Conservation (phyloP, 2,888 invertebrate species). For the Liodrosophila aerea region DNA sequence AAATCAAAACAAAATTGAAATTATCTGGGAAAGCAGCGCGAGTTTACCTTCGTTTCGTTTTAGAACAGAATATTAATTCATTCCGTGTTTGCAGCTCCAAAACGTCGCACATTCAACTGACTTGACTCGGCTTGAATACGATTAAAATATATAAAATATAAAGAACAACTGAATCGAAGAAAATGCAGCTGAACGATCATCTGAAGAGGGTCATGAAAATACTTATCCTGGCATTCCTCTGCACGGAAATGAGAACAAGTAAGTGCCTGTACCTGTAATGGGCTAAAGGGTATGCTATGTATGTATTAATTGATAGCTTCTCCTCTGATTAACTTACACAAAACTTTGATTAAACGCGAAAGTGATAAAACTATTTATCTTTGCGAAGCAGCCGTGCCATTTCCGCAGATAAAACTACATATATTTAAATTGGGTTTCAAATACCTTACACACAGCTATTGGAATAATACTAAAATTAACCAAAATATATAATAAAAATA, state of each 20-base stretch:
- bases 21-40: conserved; percentile 69
- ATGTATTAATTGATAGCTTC: not conserved
- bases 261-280: conserved; percentile 59
- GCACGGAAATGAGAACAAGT: conserved; percentile 80
- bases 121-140: not conserved
- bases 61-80: conserved; percentile 55
- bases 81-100: conserved; percentile 56
- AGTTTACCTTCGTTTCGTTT: conserved; percentile 58
- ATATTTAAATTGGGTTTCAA: no score
- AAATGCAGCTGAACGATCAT: conserved; percentile 66
- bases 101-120: conserved; percentile 44
- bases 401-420: no score
- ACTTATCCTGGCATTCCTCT: conserved; percentile 75
- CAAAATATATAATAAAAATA: no score
- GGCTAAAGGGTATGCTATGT: not conserved
- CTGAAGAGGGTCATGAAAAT: conserved; percentile 68
- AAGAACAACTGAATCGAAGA: not conserved
- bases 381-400: no score
- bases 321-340: no score
- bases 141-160: not conserved
- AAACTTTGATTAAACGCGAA: not conserved
- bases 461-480: no score
- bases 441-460: no score
- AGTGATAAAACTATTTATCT: not conserved
- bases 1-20: conserved; percentile 70